A percentile compares a stretch with the other conserved stretches of the same genome.
These are phyloP conservation scores for Eulemur macaco DNA, from an alignment of 2,113 vertebrate genomes.

Conservation along the genomic window DNA sequence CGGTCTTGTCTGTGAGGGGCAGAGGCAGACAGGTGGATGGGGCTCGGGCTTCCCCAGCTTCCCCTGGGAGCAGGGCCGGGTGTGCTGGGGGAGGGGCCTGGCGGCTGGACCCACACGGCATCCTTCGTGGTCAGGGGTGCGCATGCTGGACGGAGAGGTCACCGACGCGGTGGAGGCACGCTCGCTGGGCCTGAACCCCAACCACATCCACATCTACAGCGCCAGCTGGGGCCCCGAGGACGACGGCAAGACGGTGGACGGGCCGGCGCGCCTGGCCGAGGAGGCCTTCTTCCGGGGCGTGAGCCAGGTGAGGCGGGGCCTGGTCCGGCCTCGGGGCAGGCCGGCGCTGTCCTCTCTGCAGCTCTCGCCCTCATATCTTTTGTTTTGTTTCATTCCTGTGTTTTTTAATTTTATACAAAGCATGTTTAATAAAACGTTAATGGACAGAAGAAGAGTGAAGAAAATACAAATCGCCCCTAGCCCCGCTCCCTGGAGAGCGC, in stretches of 20 bases:
- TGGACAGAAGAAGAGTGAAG: neutral
- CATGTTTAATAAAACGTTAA: neutral
- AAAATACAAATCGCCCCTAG: neutral
- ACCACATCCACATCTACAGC: constrained; percentile 96
- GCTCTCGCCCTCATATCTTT: fast-evolving
- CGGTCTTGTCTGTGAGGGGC: neutral
- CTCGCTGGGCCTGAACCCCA: constrained; percentile 94
- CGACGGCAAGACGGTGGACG: constrained; percentile 96
- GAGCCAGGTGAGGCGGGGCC: constrained; percentile 89
- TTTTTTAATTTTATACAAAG: neutral
- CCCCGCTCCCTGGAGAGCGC: neutral
- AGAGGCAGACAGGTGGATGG: neutral
- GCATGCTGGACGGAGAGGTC: constrained; percentile 98
- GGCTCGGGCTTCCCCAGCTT: neutral
- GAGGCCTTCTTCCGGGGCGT: constrained; percentile 96
- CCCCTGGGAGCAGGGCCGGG: neutral
- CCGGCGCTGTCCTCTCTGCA: fast-evolving
- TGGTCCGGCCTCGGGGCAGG: neutral
- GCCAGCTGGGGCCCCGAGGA: constrained; percentile 98
- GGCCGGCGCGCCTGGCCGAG: constrained; percentile 95
- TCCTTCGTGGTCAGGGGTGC: constrained; percentile 88
- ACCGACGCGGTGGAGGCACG: constrained; percentile 97
- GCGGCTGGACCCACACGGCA: neutral
- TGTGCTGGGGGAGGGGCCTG: neutral
- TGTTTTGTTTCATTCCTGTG: neutral